These are phyloP conservation scores for Sipunculus nudus DNA, from an alignment of 2,888 invertebrate species.

Conservation along the genomic window DNA sequence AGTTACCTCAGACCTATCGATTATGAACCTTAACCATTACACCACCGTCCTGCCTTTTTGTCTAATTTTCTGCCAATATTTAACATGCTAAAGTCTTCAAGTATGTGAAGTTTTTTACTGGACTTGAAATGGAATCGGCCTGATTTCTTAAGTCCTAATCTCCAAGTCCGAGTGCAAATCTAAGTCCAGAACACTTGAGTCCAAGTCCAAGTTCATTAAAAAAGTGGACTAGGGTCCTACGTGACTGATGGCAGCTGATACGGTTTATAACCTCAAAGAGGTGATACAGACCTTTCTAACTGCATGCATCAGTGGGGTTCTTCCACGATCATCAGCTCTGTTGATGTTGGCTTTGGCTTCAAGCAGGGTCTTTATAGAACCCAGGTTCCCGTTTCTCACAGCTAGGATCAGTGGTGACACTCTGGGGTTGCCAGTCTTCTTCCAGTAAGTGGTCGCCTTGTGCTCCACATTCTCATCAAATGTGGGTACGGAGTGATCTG, in stretches of 20 bases:
- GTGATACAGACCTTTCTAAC: constrained; percentile 55
- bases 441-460: constrained; percentile 2
- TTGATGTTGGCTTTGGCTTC: constrained; percentile 63
- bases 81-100: no score
- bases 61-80: no score
- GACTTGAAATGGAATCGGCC: no score
- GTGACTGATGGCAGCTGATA: neutral
- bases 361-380: constrained; percentile 60
- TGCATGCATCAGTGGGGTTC: constrained; percentile 67
- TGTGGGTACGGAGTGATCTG: constrained; percentile 36
- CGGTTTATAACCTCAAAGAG: neutral
- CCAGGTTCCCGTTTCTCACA: constrained; percentile 59
- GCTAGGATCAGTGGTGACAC: constrained; percentile 63
- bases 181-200: no score
- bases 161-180: no score
- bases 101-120: no score
- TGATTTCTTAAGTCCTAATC: no score
- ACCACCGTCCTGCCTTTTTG: no score
- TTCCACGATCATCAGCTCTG: constrained; percentile 59
- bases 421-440: neutral
- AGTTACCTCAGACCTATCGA: no score
- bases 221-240: no score
- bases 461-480: neutral
- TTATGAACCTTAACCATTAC: no score
- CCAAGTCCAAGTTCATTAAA: no score